phyloP scores from a whole-genome alignment of 2,797 vertebrate genomes.

The Microctenopoma steveboyesi region DNA sequence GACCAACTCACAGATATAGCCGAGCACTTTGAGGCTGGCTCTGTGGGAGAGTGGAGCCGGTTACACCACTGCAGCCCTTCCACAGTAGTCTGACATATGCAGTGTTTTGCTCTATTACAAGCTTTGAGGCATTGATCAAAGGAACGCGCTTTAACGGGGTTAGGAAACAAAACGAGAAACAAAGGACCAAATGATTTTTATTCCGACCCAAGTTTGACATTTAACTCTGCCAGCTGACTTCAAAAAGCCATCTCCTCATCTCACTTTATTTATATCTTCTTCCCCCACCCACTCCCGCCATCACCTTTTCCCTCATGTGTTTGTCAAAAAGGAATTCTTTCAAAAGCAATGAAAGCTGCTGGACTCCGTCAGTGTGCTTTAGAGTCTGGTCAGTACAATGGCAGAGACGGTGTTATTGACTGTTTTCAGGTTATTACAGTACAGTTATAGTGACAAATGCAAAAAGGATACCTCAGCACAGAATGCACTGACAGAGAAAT shows the following conservation, averaged over 20 bases:
- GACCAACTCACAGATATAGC: conserved; percentile 46
- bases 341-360: background rate
- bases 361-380: background rate
- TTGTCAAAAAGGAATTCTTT: conserved; percentile 5
- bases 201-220: conserved; percentile 59
- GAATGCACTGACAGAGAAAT: background rate
- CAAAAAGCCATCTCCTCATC: conserved; percentile 21
- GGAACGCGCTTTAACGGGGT: conserved; percentile 52
- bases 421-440: background rate
- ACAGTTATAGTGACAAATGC: background rate
- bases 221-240: conserved; percentile 50
- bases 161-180: conserved; percentile 65
- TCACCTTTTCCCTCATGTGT: background rate
- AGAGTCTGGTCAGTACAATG: background rate
- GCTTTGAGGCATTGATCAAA: conserved; percentile 74
- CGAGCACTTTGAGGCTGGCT: conserved; percentile 56
- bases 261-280: conserved; percentile 6
- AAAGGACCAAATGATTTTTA: conserved; percentile 69
- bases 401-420: background rate
- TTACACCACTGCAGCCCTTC: conserved; percentile 62
- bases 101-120: conserved; percentile 61
- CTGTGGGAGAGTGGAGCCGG: conserved; percentile 50
- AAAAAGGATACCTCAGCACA: background rate
- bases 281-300: background rate
- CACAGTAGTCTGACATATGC: conserved; percentile 63